Evolutionary conservation across 1,140 invertebrate species (phyloP).

Genomic region (Telenomus remus): DNA sequence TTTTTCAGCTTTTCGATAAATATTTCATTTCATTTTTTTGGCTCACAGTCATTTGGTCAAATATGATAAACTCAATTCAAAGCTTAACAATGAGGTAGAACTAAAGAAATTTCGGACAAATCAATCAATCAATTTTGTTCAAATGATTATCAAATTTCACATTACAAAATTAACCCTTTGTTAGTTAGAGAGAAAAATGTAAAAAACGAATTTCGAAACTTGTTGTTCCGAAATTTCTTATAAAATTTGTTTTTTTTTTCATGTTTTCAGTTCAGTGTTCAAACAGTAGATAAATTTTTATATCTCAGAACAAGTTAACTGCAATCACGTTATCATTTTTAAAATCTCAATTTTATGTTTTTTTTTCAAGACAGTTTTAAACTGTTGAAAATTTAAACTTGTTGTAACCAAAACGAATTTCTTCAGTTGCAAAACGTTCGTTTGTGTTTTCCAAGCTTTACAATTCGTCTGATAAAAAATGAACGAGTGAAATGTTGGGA

Average conservation of each 20-base stretch:
- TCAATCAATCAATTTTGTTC: no score
- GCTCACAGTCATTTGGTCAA: no score
- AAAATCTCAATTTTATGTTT: no score
- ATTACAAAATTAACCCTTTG: no score
- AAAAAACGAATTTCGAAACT: conserved; percentile 5
- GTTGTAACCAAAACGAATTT: no score
- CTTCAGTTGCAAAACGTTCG: conserved; percentile 8
- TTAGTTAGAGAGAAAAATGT: neutral
- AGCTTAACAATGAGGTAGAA: conserved; percentile 20
- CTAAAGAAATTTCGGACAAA: conserved; percentile 26
- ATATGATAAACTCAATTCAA: neutral
- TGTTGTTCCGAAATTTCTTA: conserved; percentile 24
- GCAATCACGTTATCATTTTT: neutral
- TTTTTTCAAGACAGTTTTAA: no score
- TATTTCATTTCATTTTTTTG: neutral
- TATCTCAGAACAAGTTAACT: conserved; percentile 21
- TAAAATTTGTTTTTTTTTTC: neutral
- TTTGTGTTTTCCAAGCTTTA: no score
- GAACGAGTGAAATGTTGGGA: no score
- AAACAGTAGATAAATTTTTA: neutral
- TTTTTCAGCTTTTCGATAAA: neutral
- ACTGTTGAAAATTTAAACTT: no score
- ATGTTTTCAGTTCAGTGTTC: no score
- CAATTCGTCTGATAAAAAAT: no score
- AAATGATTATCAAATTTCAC: no score